Evolutionary conservation across 1,140 invertebrate species (phyloP), one percentile per base, ranked within the genome.

Genomic region (Procambarus clarkii): DNA sequence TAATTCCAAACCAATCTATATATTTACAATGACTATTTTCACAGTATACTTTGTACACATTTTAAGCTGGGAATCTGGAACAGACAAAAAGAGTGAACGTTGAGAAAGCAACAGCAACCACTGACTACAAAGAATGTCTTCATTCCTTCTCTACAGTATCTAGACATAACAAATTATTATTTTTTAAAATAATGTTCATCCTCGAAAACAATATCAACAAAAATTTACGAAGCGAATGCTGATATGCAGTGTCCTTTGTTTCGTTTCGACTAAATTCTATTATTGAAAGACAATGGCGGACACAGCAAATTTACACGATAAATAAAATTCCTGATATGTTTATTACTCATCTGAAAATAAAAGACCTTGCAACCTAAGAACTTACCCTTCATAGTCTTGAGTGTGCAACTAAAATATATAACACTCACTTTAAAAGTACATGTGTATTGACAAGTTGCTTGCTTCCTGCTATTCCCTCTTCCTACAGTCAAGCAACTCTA

Each of bases 1-100:
- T 80, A 82, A 82, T 69, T 88, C 79, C 87, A 82, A 88, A 88
- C 87, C 87, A 74, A 64, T 88, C 87, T 88, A 88, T 34, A 11
- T 88, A 88, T 88, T 71, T 88, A 88, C 87, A 88, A 71, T 88
- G 87, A 88, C 87, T 88, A 88, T 78, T 80, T 81, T 82, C 64
- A 88, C 60, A 44, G 78, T 76, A 86, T 71, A 82, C 54, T 88
- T 88, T 88, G 87, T 88, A 88, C 87, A 88, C 86, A 80, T 88
- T n/a, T 60, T 60, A 79, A 80, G 48, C n/a, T 64, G 58, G 74
- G 60, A 71, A 46, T 82, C 60, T 44, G 77, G 46, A 85, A 74
- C 46, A 74, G 60, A 64, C 60, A 64, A 64, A 18, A 64, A 64
- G 48, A 85, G 34, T 71, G 60, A 85, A 69, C 60, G 45, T 48